These are phyloP conservation scores for Aradophagus sp. DNA, from an alignment of 1,140 invertebrate genomes.

Conservation along the genomic window DNA sequence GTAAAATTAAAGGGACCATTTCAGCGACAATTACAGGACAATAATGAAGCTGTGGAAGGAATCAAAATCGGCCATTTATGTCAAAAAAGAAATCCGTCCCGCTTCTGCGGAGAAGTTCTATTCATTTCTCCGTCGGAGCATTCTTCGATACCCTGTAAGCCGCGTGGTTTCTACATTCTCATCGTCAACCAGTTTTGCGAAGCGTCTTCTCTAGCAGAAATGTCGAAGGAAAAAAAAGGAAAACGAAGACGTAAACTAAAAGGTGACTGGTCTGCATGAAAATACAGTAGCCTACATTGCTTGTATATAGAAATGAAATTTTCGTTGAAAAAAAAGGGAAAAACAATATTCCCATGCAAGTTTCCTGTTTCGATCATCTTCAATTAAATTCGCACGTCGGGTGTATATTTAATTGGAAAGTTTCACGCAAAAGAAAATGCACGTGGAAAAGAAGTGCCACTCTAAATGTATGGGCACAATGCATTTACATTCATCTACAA, in stretches of 20 bases:
- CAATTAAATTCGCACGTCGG: constrained; percentile 21
- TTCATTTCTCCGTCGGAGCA: constrained; percentile 39
- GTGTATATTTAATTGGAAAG: constrained; percentile 15
- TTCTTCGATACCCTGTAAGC: constrained; percentile 30
- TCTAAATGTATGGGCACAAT: neutral
- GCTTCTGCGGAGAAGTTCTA: constrained; percentile 16
- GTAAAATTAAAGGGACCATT: too few relatives aligned
- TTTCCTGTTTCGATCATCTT: constrained; percentile 37
- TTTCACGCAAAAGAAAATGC: constrained; percentile 16
- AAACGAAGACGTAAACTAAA: constrained; percentile 37
- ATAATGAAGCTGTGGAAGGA: neutral
- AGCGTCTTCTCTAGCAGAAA: constrained; percentile 44
- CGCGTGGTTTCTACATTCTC: constrained; percentile 41
- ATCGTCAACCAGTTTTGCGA: constrained; percentile 49
- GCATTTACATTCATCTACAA: too few relatives aligned
- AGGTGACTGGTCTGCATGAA: constrained; percentile 43
- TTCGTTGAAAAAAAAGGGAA: constrained; percentile 20
- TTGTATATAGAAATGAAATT: constrained; percentile 50
- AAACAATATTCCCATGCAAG: constrained; percentile 22
- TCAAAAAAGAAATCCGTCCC: too few relatives aligned
- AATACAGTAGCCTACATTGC: constrained; percentile 55
- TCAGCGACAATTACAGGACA: too few relatives aligned
- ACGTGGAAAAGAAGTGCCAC: neutral
- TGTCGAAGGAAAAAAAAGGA: constrained; percentile 21
- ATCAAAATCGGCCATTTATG: too few relatives aligned